phyloP scores from a whole-genome alignment of 2,888 invertebrate species.

The Phaedon cochleariae region DNA sequence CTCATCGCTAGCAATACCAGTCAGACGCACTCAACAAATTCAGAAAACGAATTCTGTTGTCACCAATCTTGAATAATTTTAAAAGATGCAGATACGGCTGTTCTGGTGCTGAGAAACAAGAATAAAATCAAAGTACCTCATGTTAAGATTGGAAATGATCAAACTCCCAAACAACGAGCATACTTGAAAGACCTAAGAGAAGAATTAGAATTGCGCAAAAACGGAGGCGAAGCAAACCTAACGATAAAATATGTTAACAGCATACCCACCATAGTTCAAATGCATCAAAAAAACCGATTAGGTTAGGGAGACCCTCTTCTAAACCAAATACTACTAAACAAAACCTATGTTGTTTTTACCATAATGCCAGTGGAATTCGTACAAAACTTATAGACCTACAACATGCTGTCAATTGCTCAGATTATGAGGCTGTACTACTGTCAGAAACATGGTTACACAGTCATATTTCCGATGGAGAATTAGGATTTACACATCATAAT shows the following conservation, averaged over 20 bases:
- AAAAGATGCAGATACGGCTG: slow-evolving; percentile 1
- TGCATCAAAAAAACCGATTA: slow-evolving; percentile 2
- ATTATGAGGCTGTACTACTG: slow-evolving; percentile 1
- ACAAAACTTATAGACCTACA: slow-evolving; percentile 1
- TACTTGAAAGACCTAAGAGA: slow-evolving; percentile 12
- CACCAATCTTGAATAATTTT: too few species aligned
- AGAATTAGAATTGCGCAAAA: slow-evolving; percentile 12
- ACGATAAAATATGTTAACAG: slow-evolving; percentile 22
- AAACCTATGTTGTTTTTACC: slow-evolving; percentile 4
- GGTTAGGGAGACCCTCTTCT: slow-evolving; percentile 1
- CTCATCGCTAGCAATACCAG: too few species aligned
- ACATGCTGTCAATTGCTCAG: slow-evolving; percentile 13
- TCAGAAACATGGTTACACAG: background rate
- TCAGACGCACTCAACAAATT: too few species aligned
- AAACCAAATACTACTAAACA: background rate
- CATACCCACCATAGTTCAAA: slow-evolving; percentile 15
- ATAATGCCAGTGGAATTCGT: background rate
- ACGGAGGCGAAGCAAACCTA: slow-evolving; percentile 14
- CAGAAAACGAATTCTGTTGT: too few species aligned
- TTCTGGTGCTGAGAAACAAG: slow-evolving; percentile 9
- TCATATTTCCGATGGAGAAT: background rate
- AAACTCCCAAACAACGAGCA: slow-evolving; percentile 12
- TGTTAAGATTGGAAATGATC: slow-evolving; percentile 15
- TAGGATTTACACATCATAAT: slow-evolving; percentile 1
- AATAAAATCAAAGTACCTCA: slow-evolving; percentile 12